Conservation (phyloP, 2,113 vertebrate genomes). For the Prochilodus magdalenae region DNA sequence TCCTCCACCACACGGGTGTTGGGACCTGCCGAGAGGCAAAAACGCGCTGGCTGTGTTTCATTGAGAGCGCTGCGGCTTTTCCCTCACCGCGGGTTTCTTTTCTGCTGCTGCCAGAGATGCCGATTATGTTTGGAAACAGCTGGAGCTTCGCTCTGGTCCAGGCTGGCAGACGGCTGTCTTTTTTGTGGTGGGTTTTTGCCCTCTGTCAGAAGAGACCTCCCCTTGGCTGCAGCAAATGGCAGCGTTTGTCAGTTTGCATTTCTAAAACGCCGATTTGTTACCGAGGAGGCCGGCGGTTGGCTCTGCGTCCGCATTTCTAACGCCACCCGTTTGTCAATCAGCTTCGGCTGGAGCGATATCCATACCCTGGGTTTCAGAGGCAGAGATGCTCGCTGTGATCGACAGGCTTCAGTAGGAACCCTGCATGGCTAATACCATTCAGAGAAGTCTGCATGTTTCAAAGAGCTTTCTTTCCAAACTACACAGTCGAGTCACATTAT, state of each 20-base stretch:
- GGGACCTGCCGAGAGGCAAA: conserved; percentile 1
- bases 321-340: neutral
- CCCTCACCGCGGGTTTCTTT: conserved; percentile 7
- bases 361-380: neutral
- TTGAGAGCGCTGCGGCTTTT: conserved; percentile 25
- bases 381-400: neutral
- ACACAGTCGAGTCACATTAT: no score
- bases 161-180: conserved; percentile 34
- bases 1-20: conserved; percentile 28
- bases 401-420: neutral
- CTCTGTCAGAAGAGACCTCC: conserved; percentile 6
- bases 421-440: no score
- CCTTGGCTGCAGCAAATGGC: conserved; percentile 18
- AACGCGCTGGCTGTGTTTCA: conserved; percentile 31
- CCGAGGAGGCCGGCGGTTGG: neutral
- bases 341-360: neutral
- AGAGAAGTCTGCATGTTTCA: no score
- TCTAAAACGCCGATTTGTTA: neutral
- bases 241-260: conserved; percentile 9
- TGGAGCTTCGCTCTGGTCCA: conserved; percentile 33
- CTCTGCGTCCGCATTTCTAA: neutral
- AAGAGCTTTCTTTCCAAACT: no score
- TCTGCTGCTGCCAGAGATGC: conserved; percentile 24
- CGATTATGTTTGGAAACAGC: conserved; percentile 51
- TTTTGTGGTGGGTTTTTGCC: neutral